A percentile compares a stretch with the other conserved stretches of the same genome.
Conservation (phyloP, 2,888 invertebrate species). For the Perithous albicinctus region DNA sequence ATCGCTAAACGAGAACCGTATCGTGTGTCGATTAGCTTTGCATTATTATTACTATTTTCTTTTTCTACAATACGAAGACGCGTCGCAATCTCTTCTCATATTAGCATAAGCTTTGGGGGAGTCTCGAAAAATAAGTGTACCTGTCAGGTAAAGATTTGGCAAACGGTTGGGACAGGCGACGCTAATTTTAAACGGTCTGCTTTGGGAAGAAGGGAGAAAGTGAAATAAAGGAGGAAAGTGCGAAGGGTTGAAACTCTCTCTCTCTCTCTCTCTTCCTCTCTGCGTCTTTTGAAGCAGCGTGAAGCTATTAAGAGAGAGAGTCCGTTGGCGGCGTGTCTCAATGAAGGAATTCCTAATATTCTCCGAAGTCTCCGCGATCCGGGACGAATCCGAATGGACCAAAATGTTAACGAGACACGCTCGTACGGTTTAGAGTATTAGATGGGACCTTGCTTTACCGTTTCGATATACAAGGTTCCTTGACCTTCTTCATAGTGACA, state of each 20-base stretch:
- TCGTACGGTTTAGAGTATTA: slow-evolving; percentile 7
- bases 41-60: no score
- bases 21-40: slow-evolving; percentile 9
- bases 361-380: slow-evolving; percentile 19
- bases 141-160: slow-evolving; percentile 37
- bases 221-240: slow-evolving; percentile 20
- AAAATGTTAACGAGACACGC: slow-evolving; percentile 38
- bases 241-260: slow-evolving; percentile 27
- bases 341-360: slow-evolving; percentile 24
- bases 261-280: no score
- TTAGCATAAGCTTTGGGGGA: slow-evolving; percentile 38
- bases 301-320: slow-evolving; percentile 30
- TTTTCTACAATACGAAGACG: slow-evolving; percentile 7
- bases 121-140: slow-evolving; percentile 10
- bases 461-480: slow-evolving; percentile 44
- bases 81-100: slow-evolving; percentile 18
- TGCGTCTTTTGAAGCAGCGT: slow-evolving; percentile 8
- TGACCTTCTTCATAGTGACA: slow-evolving; percentile 43
- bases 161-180: slow-evolving; percentile 9
- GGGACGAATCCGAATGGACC: slow-evolving; percentile 28
- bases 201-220: slow-evolving; percentile 7
- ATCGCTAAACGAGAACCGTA: slow-evolving; percentile 30
- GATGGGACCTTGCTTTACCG: slow-evolving; percentile 33
- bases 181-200: slow-evolving; percentile 29
- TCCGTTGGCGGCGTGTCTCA: slow-evolving; percentile 16